Evolutionary conservation across 2,888 invertebrate genomes (phyloP), one percentile per base, ranked within the genome.

Genomic region (Lasius platythorax): DNA sequence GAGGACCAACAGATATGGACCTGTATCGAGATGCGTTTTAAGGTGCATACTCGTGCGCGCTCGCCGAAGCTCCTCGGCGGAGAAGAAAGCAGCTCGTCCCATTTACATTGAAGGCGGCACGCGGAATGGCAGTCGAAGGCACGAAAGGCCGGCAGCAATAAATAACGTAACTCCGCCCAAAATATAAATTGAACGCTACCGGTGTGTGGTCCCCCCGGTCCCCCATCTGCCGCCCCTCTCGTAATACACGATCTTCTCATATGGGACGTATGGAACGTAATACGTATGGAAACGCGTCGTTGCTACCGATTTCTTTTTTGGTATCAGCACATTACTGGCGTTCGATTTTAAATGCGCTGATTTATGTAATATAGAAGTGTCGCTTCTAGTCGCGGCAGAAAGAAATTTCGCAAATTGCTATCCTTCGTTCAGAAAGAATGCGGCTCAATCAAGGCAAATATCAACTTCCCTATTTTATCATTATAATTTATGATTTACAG

Each of bases 101-200:
- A 91, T 92, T 92, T 89, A 91, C 92, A 90, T 91, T 89, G 91
- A 88, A 90, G 90, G 90, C 92, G 90, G 90, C 87, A 88, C 89
- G 89, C 90, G 90, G 89, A 91, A 90, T 91, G 91, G 91, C 91
- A 91, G 91, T 90, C 91, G 90, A 90, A 91, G 89, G 85, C 90
- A 87, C 85, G 90, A 90, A 53, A 91, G 90, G 87, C 91, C 87
- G 91, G 84, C 91, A 86, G 92, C 91, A 91, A 93, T 93, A 93
- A 93, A 93, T 93, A 93, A 93, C 91, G 89, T 84, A 91, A 93
- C 93, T 92, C 93, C 93, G 93, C 93, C 93, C 93, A 93, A 93
- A 93, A 93, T 93, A 93, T 93, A 93, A 93, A 93, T 93, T 93
- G 93, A 93, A 92, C 91, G 93, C 92, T 93, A 93, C 93, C 92